These are phyloP conservation scores for Taxidea taxus DNA, from an alignment of 2,113 vertebrate species.

Conservation along the genomic window DNA sequence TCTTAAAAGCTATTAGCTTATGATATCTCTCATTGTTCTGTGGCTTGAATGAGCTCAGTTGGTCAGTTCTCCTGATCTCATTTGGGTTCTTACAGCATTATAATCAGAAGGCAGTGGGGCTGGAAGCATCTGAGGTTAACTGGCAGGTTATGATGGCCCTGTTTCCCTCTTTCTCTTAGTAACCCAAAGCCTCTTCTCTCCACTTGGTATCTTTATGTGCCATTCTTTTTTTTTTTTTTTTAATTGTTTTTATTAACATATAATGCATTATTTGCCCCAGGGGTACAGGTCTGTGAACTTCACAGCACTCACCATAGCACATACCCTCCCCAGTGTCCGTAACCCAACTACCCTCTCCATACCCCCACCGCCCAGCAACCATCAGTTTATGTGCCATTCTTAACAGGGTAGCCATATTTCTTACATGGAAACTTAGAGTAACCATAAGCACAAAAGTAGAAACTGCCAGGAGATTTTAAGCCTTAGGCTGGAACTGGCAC, in stretches of 20 bases:
- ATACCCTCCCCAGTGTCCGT: no score
- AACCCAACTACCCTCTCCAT: no score
- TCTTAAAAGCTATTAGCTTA: neutral
- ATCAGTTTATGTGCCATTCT: neutral
- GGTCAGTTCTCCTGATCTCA: no score
- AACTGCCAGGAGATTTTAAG: neutral
- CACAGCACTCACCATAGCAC: no score
- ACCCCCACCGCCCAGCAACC: no score
- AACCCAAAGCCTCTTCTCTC: neutral
- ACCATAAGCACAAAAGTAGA: neutral
- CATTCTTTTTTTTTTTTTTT: neutral
- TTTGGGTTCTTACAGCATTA: neutral
- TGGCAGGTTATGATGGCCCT: neutral
- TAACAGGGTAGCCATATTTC: neutral
- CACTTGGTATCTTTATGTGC: no score
- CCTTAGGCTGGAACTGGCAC: neutral
- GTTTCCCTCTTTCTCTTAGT: neutral
- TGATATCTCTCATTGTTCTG: neutral
- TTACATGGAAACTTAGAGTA: neutral
- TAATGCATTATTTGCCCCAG: no score
- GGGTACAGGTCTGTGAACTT: no score
- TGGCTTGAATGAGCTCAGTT: neutral
- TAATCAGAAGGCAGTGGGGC: no score
- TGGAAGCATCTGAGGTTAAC: no score
- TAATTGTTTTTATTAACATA: no score